Conservation (phyloP, 37 sponge, comb jelly and placozoan species). For the Hormiphora californensis region DNA sequence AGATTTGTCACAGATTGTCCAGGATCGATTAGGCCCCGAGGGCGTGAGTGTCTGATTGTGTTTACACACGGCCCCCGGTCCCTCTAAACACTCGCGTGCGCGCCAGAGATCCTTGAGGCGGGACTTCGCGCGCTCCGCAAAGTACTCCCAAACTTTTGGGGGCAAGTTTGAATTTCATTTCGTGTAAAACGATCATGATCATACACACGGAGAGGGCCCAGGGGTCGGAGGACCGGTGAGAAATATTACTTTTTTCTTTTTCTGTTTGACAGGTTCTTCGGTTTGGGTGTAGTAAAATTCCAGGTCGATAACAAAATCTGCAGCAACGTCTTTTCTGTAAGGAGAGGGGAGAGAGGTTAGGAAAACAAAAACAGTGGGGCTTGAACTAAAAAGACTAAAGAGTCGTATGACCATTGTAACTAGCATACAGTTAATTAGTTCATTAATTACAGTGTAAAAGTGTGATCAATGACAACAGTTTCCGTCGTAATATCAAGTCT, state of each 20-base stretch:
- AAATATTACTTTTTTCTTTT: conserved; percentile 15
- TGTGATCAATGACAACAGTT: neutral
- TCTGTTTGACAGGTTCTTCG: neutral
- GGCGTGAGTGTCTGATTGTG: too few species aligned
- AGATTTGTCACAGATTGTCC: too few species aligned
- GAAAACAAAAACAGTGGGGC: neutral
- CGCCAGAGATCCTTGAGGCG: too few species aligned
- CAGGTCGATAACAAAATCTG: conserved; percentile 5
- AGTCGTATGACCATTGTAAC: too few species aligned
- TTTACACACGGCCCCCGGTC: too few species aligned
- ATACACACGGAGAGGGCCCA: too few species aligned
- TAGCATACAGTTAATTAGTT: too few species aligned
- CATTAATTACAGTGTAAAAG: too few species aligned
- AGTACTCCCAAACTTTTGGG: conserved; percentile 17
- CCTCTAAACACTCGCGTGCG: too few species aligned
- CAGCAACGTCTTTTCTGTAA: conserved; percentile 3
- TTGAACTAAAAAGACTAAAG: neutral
- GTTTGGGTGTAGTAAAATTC: conserved; percentile 38
- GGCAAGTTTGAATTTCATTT: conserved; percentile 39
- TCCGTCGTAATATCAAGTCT: conserved; percentile 16
- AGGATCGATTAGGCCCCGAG: too few species aligned
- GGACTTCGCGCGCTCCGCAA: conserved; percentile 4
- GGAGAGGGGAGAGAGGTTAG: neutral
- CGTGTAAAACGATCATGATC: neutral
- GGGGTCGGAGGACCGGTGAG: neutral